Base-by-base conservation (phyloP, 2,113 vertebrate species). In the Chloropsis cyanopogon region DNA sequence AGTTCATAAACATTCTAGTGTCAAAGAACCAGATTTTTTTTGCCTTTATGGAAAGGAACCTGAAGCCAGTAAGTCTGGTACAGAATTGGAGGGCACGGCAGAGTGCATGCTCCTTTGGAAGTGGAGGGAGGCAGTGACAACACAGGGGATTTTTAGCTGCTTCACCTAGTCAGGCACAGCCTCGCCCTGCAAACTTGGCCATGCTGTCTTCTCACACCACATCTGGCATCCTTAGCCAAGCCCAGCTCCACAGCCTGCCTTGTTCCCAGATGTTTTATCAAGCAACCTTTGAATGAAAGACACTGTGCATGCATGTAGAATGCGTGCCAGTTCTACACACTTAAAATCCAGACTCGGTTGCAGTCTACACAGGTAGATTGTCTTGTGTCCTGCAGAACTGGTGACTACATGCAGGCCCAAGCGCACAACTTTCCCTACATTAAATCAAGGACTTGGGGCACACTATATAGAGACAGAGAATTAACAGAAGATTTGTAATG, bases 11-110 rank as follows among this genome's bases (percentile, higher is more conserved):
- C 31, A 44, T 68, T 44, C 37, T 29, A 7, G 16, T 88, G 91
- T 92, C 72, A 84, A 88, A 83, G 33, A 17, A 37, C 14, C 14
- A 69, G 56, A 70, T 15, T 12, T 69, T 16, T 31, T 86, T 90
- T 78, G 23, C 39, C n/a, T 49, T 86, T 68, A 25, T 29, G 0
- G 3, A 71, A 63, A 14, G 8, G 33, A 84, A 64, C 11, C 9
- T 41, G 33, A 93, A 83, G 60, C 17, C 21, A 25, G 8, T 60
- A 86, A 93, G 81, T 70, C 22, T 75, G 19, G 24, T 49, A 3
- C 26, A 54, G 69, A 78, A 63, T 47, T 12, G 9, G 35, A 66
- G 41, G 0, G 1, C n/a, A 63, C 0, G 0, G 12, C 15, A 82
- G 31, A 65, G 25, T 24, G 7, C 12, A 14, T 16, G 33, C 26